Percentiles rank a stretch among this genome's conserved stretches.
Evolutionary conservation across 2,797 vertebrate species (phyloP).

Genomic region (Margarornis squamiger): DNA sequence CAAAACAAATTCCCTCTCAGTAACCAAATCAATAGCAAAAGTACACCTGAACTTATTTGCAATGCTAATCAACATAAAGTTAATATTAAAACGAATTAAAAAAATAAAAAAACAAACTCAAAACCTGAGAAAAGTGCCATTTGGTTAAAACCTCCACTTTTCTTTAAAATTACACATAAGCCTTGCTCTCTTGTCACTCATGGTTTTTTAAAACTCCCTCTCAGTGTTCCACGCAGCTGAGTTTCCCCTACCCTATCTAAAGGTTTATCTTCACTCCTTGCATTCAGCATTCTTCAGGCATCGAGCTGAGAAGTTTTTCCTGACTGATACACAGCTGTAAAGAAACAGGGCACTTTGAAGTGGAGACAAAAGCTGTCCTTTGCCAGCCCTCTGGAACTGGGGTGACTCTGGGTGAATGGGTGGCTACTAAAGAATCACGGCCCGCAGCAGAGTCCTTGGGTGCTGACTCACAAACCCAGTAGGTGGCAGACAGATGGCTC

Average conservation of each 20-base stretch:
- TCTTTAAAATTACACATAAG: not conserved
- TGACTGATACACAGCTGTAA: not conserved
- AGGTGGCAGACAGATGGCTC: accelerated
- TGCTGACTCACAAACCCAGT: not conserved
- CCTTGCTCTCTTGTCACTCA: not conserved
- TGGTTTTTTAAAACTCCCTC: not conserved
- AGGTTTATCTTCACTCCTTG: not conserved
- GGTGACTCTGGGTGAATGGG: not conserved
- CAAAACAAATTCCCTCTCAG: not conserved
- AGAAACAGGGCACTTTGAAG: not conserved
- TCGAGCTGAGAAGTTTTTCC: not conserved
- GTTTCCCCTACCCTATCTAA: not conserved
- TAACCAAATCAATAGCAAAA: not conserved
- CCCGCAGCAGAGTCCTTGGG: not conserved
- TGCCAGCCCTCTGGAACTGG: not conserved
- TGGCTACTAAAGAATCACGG: not conserved
- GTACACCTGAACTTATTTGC: not conserved
- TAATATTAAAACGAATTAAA: too few relatives aligned
- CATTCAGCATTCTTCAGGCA: not conserved
- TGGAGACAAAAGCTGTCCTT: not conserved
- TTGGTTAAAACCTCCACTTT: not conserved
- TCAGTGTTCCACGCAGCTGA: not conserved
- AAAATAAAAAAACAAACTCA: too few relatives aligned
- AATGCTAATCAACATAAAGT: not conserved
- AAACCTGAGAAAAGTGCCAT: accelerated